Base-by-base conservation (phyloP, 37 sponge, comb jelly and placozoan genomes). In the Beroe ovata region DNA sequence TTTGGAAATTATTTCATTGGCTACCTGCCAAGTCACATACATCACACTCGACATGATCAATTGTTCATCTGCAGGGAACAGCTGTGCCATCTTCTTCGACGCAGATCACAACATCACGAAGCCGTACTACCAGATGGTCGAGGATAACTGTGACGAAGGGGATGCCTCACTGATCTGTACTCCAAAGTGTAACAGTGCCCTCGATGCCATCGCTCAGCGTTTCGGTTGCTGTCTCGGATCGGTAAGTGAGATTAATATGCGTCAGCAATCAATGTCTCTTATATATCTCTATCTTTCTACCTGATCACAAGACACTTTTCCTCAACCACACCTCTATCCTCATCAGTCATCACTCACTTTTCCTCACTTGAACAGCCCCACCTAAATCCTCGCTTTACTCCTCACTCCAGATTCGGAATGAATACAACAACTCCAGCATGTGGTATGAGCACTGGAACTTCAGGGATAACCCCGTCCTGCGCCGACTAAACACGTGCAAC, bases 151-250 rank as follows among this genome's bases (percentile, higher is more conserved):
- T 77, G 11, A 11, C 11, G 63, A 62, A 25, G 54, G 28, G 20
- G 41, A 37, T 26, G 18, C 22, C 8, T 25, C 20, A 11, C 6
- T n/a, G 6, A n/a, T 19, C 3, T 42, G 54, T 42, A 77, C n/a
- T 40, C 23, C 41, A 0, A 23, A 37, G 26, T 77, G 84, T 40
- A 40, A 42, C 2, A 23, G 38, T 16, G 26, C 84, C 23, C 84
- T 77, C 28, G 38, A 77, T 4, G 84, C 28, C 1, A 14, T 36
- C 21, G 4, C 84, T n/a, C 25, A 33, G 8, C 42, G 84, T 1
- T 77, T 77, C 25, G 84, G 84, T 14, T 77, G 84, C 84, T 77
- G 84, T 54, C 23, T 77, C 6, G 84, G 54, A 20, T 40, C 84
- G 47, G 84, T 77, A 39, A n/a, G 84, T 25, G 6, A n/a, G n/a